Evolutionary conservation across 2,888 invertebrate species (phyloP).

Genomic region (Meloe dianella): DNA sequence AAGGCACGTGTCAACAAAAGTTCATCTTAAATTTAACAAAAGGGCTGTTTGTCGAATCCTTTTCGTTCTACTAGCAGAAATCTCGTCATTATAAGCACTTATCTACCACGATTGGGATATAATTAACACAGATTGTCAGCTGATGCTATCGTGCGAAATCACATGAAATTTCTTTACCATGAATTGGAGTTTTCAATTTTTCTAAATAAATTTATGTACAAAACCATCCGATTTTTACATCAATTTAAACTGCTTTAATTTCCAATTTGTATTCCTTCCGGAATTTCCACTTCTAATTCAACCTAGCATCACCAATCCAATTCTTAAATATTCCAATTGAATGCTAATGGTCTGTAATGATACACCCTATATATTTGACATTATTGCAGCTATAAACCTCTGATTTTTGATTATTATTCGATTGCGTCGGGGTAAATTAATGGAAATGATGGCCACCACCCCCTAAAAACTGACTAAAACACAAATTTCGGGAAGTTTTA

Average conservation of each 20-base stretch:
- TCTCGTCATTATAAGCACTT: too few species aligned
- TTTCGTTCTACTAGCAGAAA: too few species aligned
- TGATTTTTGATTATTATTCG: neutral
- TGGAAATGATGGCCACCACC: too few species aligned
- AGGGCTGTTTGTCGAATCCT: too few species aligned
- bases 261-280: slow-evolving; percentile 6
- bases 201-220: neutral
- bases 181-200: too few species aligned
- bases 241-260: neutral
- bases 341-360: neutral
- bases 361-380: neutral
- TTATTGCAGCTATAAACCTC: neutral
- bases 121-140: too few species aligned
- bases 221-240: neutral
- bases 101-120: neutral
- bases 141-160: too few species aligned
- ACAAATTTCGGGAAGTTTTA: too few species aligned
- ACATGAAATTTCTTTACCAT: too few species aligned
- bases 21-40: too few species aligned
- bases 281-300: slow-evolving; percentile 6
- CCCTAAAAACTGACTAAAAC: neutral
- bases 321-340: neutral
- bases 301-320: neutral
- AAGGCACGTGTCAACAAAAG: too few species aligned
- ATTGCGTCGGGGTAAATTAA: neutral